Base-by-base conservation (phyloP, 2,113 vertebrate genomes). In the Litocranius walleri region DNA sequence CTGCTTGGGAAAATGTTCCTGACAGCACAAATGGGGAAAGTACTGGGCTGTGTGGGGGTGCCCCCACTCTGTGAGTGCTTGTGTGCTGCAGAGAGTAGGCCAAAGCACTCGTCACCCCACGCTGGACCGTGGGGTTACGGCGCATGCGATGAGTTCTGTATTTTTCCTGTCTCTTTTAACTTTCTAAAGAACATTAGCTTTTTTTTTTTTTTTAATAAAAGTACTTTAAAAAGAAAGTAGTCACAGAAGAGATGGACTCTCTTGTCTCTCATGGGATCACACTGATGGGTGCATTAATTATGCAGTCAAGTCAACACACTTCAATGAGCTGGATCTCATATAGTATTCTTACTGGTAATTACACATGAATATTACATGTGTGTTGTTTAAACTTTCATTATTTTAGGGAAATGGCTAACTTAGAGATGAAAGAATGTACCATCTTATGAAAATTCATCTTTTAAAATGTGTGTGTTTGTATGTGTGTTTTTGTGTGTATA, bases 401-500 rank as follows among this genome's bases (percentile, higher is more conserved):
- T 88, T 88, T 14, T 71, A 64, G 90, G 85, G 50, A 93, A 40
- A 83, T 78, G 56, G 43, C 40, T 91, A 43, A 61, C 10, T 59
- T 85, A 21, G 45, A 43, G 36, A 17, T 62, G 45, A 48, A 95
- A 57, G 52, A 86, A 88, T 90, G 16, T 61, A 33, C 88, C n/a
- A 14, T 74, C 57, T 92, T 78, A 48, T 15, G 82, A 43, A 94
- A 91, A 86, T 87, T 77, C n/a, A 78, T 88, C 67, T 92, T 89
- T 78, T 62, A 80, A 92, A 89, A 88, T 61, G 67, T 40, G 33
- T 61, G 30, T n/a, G 23, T 62, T 12, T 43, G 4, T 67, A 15
- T 6, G 3, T 52, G 12, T 27, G 4, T 40, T 4, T 48, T 23
- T 77, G 23, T 77, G 23, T 77, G 3, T 43, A 27, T 43, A 77